Base-by-base conservation (phyloP, 2,888 invertebrate genomes). In the Aleiodes alternator region DNA sequence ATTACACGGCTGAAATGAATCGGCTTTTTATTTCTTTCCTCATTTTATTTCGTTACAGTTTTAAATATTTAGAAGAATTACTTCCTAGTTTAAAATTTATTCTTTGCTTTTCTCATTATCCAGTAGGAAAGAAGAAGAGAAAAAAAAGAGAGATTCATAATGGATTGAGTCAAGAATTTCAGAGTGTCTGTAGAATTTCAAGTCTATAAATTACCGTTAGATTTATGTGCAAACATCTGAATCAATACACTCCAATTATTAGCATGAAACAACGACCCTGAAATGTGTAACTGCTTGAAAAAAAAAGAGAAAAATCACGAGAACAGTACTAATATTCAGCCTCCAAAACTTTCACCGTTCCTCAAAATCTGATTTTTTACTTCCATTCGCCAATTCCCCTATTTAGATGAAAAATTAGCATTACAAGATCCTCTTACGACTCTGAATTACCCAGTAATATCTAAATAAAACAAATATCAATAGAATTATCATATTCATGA, bases 181-280 rank as follows among this genome's bases (percentile, higher is more conserved):
- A 8, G 14, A 14, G 6, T 14, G 43, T 23, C 23, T 23, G 23
- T 43, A 61, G 4, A 61, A 61, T 34, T 12, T 4, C 34, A 12
- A n/a, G 34, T n/a, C 57, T 9, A 57, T 29, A 29, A 61, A n/a
- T 61, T 38, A 38, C 34, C 61, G 61, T 38, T 61, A 14, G 34
- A 48, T 7, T 16, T 12, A 64, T 16, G 48, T 64, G n/a, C 12
- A 64, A 64, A 64, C 48, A 64, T 48, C 43, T 48, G 34, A 11
- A 64, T 64, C 64, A 64, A 64, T 64, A 64, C 16, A 43, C 16
- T 9, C 43, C 23, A 48, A 64, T 48, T 64, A 64, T 64, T 16
- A 64, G 64, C 23, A 23, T 9, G 48, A 11, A 14, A 48, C n/a
- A 16, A 38, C n/a, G 34, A 61, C 61, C 55, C 14, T 16, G 55